Conservation (phyloP, 1,140 invertebrate species). For the Drosophila biarmipes region DNA sequence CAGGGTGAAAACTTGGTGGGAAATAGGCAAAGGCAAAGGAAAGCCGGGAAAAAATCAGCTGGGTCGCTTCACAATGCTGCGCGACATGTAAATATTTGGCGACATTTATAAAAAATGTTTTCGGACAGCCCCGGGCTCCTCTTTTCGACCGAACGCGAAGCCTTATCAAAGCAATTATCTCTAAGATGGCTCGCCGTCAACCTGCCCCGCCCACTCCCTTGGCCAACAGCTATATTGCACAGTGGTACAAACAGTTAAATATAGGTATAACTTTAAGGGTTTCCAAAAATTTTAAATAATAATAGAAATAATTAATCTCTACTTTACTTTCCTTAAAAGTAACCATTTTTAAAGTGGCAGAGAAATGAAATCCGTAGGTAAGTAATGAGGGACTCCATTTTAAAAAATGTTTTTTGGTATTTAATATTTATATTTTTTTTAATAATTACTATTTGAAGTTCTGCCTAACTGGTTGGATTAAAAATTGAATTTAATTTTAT, state of each 20-base stretch:
- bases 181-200: conserved; percentile 55
- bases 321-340: too few relatives aligned
- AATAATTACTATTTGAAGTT: too few relatives aligned
- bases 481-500: not conserved
- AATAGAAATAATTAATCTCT: too few relatives aligned
- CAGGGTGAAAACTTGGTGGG: conserved; percentile 18
- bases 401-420: too few relatives aligned
- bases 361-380: too few relatives aligned
- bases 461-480: too few relatives aligned
- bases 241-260: not conserved
- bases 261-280: too few relatives aligned
- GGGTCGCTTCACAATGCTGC: conserved; percentile 62
- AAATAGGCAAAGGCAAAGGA: conserved; percentile 11
- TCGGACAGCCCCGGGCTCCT: conserved; percentile 13
- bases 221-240: conserved; percentile 1
- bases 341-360: too few relatives aligned
- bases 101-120: conserved; percentile 73
- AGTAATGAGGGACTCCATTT: too few relatives aligned
- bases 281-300: not conserved
- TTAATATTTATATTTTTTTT: too few relatives aligned
- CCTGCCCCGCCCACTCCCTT: conserved; percentile 5
- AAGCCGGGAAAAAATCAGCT: conserved; percentile 4
- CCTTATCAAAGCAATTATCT: conserved; percentile 82
- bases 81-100: conserved; percentile 81
- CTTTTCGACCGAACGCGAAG: conserved; percentile 35